Percentiles rank a stretch among this genome's conserved stretches.
phyloP scores from a whole-genome alignment of 2,113 vertebrate species.

The Chauna torquata region DNA sequence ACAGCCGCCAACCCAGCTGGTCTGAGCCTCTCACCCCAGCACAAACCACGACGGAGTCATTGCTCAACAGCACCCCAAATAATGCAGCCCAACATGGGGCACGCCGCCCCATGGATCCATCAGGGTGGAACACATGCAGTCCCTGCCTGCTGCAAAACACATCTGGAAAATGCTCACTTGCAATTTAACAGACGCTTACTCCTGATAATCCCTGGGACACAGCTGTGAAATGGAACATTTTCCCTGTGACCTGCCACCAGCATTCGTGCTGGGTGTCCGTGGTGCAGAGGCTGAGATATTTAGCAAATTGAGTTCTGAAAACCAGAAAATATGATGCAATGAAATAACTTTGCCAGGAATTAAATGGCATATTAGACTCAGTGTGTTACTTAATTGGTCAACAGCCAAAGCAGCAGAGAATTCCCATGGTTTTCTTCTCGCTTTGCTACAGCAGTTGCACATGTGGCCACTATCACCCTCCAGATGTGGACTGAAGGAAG shows the following conservation, averaged over 20 bases:
- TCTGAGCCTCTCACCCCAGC: neutral
- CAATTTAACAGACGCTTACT: neutral
- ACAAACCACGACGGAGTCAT: fast-evolving
- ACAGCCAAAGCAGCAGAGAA: neutral
- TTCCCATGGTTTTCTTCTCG: neutral
- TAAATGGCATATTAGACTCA: neutral
- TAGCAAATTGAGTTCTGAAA: neutral
- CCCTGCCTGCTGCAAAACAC: neutral
- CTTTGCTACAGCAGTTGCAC: neutral
- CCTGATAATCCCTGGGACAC: neutral
- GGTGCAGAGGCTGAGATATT: neutral
- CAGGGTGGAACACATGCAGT: neutral
- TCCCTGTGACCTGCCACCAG: neutral
- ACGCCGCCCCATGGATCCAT: fast-evolving
- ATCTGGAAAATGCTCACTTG: neutral
- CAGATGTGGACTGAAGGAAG: neutral
- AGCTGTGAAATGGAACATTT: fast-evolving
- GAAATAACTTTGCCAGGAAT: neutral
- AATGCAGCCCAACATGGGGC: too few species aligned
- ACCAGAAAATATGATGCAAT: neutral
- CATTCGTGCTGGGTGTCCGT: neutral
- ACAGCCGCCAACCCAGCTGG: neutral
- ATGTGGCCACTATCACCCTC: neutral
- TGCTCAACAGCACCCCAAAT: neutral
- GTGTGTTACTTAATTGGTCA: neutral